Evolutionary conservation across 2,113 vertebrate species (phyloP).

Genomic region (Toxostoma redivivum): DNA sequence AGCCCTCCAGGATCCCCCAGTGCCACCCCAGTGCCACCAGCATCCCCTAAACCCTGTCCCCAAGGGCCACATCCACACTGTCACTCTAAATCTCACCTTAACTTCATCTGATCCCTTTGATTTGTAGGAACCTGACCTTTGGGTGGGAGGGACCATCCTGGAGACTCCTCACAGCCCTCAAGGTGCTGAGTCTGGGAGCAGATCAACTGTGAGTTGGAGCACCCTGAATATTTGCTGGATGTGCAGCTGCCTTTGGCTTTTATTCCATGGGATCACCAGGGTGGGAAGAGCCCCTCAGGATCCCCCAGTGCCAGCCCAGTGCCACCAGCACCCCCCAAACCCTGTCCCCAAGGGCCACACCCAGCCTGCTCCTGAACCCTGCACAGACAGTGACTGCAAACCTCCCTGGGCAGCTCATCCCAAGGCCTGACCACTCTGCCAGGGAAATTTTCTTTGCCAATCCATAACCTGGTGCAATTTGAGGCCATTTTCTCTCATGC

Average conservation of each 20-base stretch:
- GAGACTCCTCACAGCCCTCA: too few relatives aligned
- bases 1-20: fast-evolving
- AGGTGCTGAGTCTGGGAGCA: too few relatives aligned
- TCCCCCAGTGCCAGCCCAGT: fast-evolving
- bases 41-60: not conserved
- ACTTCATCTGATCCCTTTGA: too few relatives aligned
- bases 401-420: not conserved
- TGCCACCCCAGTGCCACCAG: not conserved
- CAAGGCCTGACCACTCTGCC: fast-evolving
- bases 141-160: too few relatives aligned
- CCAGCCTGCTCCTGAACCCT: not conserved
- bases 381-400: not conserved
- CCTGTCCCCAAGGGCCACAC: not conserved
- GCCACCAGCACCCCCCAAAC: not conserved
- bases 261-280: too few relatives aligned
- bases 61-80: not conserved
- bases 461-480: too few relatives aligned
- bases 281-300: not conserved
- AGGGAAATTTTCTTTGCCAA: fast-evolving
- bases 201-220: too few relatives aligned
- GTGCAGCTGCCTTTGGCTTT: too few relatives aligned
- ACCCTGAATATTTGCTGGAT: too few relatives aligned
- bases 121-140: too few relatives aligned
- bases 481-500: not conserved
- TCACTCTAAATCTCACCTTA: too few relatives aligned